Base-by-base conservation (phyloP, 35 echinoderm and acorn worm species). In the Hemicentrotus pulcherrimus region DNA sequence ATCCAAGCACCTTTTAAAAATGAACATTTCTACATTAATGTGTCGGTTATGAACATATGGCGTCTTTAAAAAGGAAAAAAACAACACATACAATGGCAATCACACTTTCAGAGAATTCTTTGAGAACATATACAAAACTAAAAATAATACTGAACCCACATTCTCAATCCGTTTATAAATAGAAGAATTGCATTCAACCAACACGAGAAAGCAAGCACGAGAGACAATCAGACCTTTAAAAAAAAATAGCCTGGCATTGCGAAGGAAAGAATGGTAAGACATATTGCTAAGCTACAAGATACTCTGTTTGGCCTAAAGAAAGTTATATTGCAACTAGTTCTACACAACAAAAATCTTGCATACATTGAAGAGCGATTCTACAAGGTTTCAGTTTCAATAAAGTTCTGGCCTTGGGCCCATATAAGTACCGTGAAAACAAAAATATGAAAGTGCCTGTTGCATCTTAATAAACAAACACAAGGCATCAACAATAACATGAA, bases 281-380 rank as follows among this genome's bases (percentile, higher is more conserved):
- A 90, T 90, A 90, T 90, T 90, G 88, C 88, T 90, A 90, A 15
- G 46, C 88, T 90, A 90, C 88, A 90, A 90, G 9, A 90, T 90
- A 90, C 88, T 45, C 88, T 90, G 88, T 90, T 90, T 46, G 6
- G n/a, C 65, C 65, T 78, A 78, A 78, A 78, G 19, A 55, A 10
- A 78, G 65, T 78, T 78, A 78, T 78, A 78, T 78, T 78, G 65
- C 65, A 78, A 78, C 65, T 78, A 78, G 65, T 78, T 78, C 65
- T 78, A 78, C 19, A 78, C 65, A 55, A 55, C 4, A 55, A 55
- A 10, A 55, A 55, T 55, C 50, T 55, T 86, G 86, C 86, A 33
- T 90, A 41, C 32, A 47, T 90, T 32, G 32, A 41, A 90, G 46
- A 90, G 9, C 16, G 45, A 90, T 18, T 30, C 88, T 90, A 90